These are phyloP conservation scores for Sebastes variabilis DNA, from an alignment of 2,797 vertebrate genomes.

Conservation along the genomic window DNA sequence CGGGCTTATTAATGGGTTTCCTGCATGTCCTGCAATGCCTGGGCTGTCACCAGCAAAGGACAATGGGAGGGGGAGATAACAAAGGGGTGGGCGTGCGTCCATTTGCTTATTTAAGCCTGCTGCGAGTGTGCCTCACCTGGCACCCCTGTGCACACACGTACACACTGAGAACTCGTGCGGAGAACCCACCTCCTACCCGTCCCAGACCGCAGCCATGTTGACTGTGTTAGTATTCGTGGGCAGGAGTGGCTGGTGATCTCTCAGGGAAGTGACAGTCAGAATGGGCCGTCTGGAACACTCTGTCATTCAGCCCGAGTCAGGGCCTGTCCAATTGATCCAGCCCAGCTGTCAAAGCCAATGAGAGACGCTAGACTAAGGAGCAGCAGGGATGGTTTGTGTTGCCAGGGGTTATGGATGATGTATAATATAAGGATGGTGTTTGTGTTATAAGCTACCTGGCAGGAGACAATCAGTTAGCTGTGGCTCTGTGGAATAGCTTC, in stretches of 20 bases:
- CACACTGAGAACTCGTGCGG: not conserved
- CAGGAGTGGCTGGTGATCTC: conserved; percentile 74
- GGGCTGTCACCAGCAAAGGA: conserved; percentile 53
- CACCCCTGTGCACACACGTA: not conserved
- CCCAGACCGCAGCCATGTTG: conserved; percentile 39
- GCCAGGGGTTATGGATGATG: conserved; percentile 68
- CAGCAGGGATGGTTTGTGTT: conserved; percentile 54
- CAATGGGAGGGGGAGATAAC: conserved; percentile 9
- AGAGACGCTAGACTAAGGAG: conserved; percentile 70
- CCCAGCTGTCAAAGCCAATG: conserved; percentile 78
- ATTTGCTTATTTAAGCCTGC: conserved; percentile 21
- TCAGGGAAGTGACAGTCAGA: conserved; percentile 79
- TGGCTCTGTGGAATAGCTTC: conserved; percentile 20
- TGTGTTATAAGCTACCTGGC: conserved; percentile 59
- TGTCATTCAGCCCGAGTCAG: conserved; percentile 71
- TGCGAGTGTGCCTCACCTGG: conserved; percentile 22
- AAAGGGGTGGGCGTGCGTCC: conserved; percentile 10
- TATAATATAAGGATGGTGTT: conserved; percentile 62
- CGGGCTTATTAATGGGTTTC: conserved; percentile 63
- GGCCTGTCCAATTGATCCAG: conserved; percentile 76
- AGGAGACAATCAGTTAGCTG: conserved; percentile 39
- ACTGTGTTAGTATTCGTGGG: conserved; percentile 73
- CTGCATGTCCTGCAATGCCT: conserved; percentile 52
- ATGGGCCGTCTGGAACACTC: conserved; percentile 73
- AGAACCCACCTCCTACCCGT: conserved; percentile 4